Percentiles rank a stretch among this genome's conserved stretches.
phyloP scores from a whole-genome alignment of 2,113 vertebrate species.

The Pygoscelis adeliae region DNA sequence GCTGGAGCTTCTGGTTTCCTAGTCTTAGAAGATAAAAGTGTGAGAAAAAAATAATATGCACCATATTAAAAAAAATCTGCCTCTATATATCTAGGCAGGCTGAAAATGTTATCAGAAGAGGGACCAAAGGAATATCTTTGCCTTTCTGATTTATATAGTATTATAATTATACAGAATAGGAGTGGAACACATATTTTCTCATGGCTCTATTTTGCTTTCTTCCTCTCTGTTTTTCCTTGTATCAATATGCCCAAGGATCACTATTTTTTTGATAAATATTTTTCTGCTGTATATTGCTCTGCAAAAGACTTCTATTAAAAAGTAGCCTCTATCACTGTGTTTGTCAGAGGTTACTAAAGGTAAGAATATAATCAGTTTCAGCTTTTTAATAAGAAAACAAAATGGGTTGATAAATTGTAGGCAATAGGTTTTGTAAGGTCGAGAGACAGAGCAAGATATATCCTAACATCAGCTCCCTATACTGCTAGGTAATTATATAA shows the following conservation, averaged over 20 bases:
- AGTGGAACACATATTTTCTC: background rate
- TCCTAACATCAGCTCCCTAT: background rate
- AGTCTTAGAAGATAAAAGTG: background rate
- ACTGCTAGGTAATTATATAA: background rate
- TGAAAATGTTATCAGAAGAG: background rate
- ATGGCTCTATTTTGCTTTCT: background rate
- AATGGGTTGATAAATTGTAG: background rate
- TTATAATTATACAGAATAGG: background rate
- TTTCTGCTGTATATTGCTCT: background rate
- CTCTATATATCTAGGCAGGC: background rate
- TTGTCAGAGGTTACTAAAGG: background rate
- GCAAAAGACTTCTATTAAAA: background rate
- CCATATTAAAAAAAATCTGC: background rate
- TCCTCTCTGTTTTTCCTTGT: background rate
- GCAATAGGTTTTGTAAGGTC: background rate
- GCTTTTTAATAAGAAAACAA: background rate
- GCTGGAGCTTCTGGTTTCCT: background rate
- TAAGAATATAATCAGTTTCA: background rate
- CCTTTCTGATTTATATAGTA: background rate
- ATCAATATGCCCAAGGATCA: background rate
- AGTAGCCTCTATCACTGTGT: background rate
- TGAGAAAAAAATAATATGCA: background rate
- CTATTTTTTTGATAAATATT: background rate
- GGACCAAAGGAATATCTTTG: background rate
- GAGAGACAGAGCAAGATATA: background rate